A percentile compares a stretch with the other conserved stretches of the same genome.
Evolutionary conservation across 2,797 vertebrate genomes (phyloP).

Genomic region (Setipinna tenuifilis): DNA sequence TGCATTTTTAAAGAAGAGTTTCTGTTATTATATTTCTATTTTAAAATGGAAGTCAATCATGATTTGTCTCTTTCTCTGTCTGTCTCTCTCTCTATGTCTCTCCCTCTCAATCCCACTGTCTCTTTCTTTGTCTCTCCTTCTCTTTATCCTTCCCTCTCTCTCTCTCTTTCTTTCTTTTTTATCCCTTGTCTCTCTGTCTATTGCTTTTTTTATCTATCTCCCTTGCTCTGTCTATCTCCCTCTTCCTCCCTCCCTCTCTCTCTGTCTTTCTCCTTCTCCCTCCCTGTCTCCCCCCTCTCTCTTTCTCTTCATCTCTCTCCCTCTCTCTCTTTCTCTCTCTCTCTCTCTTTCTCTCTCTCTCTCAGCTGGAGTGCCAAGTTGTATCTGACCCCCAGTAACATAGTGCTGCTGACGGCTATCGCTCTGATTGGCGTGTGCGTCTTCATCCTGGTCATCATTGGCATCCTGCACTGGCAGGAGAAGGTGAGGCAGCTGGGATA

Average conservation of each 20-base stretch:
- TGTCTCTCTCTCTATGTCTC: too few species aligned
- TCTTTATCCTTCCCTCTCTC: neutral
- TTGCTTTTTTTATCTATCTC: neutral
- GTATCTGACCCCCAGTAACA: slow-evolving; percentile 96
- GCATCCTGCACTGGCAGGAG: slow-evolving; percentile 96
- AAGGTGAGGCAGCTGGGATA: slow-evolving; percentile 63
- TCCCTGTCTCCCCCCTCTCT: slow-evolving; percentile 45
- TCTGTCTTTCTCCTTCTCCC: slow-evolving; percentile 28
- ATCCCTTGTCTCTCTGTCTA: neutral
- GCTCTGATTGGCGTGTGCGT: slow-evolving; percentile 94
- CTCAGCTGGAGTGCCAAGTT: slow-evolving; percentile 94
- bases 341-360: slow-evolving; percentile 41
- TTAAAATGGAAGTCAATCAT: neutral
- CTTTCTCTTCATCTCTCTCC: slow-evolving; percentile 34
- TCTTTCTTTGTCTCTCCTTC: slow-evolving; percentile 23
- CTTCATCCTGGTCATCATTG: slow-evolving; percentile 95
- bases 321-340: slow-evolving; percentile 27
- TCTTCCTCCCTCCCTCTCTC: neutral
- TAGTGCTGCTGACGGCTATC: slow-evolving; percentile 92
- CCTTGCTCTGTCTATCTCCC: too few species aligned
- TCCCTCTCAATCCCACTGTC: neutral
- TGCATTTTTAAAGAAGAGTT: too few species aligned
- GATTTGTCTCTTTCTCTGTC: neutral
- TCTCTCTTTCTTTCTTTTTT: neutral
- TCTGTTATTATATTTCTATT: neutral